These are phyloP conservation scores for Mythimna pallens DNA, from an alignment of 2,888 invertebrate genomes.

Conservation along the genomic window DNA sequence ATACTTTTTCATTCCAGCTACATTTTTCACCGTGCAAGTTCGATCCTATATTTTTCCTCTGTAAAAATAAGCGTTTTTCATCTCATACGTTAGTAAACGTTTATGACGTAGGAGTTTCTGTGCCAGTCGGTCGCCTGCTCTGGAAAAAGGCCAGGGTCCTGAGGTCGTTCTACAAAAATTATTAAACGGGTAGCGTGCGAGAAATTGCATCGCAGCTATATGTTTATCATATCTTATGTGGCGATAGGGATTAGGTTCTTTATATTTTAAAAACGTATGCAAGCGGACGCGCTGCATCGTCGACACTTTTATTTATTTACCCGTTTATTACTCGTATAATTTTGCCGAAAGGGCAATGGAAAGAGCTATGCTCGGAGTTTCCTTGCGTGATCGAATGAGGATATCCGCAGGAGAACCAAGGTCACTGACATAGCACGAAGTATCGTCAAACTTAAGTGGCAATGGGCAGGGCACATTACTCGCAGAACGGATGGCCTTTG, in stretches of 20 bases:
- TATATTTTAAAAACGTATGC: constrained; percentile 42
- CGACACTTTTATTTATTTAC: constrained; percentile 29
- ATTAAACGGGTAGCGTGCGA: constrained; percentile 68
- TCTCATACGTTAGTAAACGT: constrained; percentile 18
- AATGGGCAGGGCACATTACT: too few species aligned
- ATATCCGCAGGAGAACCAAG: too few species aligned
- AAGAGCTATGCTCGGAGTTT: too few species aligned
- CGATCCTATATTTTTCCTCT: constrained; percentile 6
- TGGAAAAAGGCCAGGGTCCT: constrained; percentile 59
- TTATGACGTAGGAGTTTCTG: constrained; percentile 50
- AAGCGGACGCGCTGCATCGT: constrained; percentile 21
- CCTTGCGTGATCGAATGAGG: too few species aligned
- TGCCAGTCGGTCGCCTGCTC: constrained; percentile 28
- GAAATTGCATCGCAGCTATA: constrained; percentile 71
- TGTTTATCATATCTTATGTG: constrained; percentile 60
- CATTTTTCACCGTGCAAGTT: constrained; percentile 2
- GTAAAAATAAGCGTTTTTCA: constrained; percentile 16
- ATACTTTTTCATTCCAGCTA: background rate
- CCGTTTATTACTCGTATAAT: constrained; percentile 11
- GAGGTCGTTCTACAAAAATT: constrained; percentile 69
- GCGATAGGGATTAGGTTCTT: constrained; percentile 36
- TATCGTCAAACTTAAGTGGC: too few species aligned
- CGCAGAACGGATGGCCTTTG: too few species aligned
- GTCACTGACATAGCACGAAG: too few species aligned
- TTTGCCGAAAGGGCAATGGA: too few species aligned